Percentiles rank a stretch among this genome's conserved stretches.
Evolutionary conservation across 2,797 vertebrate genomes (phyloP).

Genomic region (Eulemur mongoz): DNA sequence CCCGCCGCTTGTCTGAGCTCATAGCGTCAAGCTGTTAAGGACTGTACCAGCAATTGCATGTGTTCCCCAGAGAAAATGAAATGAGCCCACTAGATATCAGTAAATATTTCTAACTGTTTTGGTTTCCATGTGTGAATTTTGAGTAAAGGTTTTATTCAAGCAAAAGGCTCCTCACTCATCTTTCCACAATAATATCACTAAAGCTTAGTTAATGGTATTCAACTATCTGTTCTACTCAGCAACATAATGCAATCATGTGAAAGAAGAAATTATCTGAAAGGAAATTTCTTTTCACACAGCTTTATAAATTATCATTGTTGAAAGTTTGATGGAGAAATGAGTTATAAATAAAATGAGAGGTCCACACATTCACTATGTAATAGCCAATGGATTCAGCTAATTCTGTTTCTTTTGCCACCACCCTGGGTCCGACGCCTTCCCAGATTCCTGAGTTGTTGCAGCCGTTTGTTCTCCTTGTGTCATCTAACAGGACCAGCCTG

Average conservation of each 20-base stretch:
- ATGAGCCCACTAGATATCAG: conserved; percentile 16
- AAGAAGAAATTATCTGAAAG: conserved; percentile 50
- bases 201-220: conserved; percentile 59
- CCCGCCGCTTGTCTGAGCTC: not conserved
- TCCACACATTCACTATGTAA: not conserved
- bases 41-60: not conserved
- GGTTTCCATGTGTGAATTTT: conserved; percentile 55
- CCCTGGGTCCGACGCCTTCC: not conserved
- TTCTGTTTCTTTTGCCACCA: not conserved
- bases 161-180: conserved; percentile 31
- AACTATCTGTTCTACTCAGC: conserved; percentile 2
- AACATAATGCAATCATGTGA: conserved; percentile 24
- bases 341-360: conserved; percentile 21
- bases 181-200: conserved; percentile 33
- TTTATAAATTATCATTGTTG: conserved; percentile 17
- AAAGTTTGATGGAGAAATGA: conserved; percentile 29
- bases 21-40: conserved; percentile 33
- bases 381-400: not conserved
- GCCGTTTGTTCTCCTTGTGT: not conserved
- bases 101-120: conserved; percentile 74
- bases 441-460: not conserved
- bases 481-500: not conserved
- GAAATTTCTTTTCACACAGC: conserved; percentile 40
- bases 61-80: conserved; percentile 44
- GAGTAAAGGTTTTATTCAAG: conserved; percentile 49